These are phyloP conservation scores for Melopsittacus undulatus DNA, from an alignment of 2,797 vertebrate species.

Conservation along the genomic window DNA sequence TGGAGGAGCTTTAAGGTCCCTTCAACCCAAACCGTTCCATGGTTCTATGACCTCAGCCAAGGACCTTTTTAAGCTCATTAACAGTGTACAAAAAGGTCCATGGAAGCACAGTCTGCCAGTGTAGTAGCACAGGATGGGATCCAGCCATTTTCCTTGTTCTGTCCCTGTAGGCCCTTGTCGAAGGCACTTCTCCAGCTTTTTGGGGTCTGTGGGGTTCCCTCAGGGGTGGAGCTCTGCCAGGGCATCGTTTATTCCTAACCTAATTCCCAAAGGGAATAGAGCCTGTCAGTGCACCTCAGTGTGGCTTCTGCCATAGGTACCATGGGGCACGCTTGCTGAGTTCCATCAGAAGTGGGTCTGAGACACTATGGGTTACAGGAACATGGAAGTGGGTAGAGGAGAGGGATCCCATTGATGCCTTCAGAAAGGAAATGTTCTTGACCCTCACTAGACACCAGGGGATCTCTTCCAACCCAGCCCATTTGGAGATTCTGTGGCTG, in stretches of 20 bases:
- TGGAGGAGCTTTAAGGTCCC: too few relatives aligned
- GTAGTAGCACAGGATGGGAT: accelerated
- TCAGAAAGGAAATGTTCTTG: neutral
- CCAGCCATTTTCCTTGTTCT: too few relatives aligned
- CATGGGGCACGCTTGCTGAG: neutral
- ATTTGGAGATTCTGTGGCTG: accelerated
- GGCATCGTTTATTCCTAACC: neutral
- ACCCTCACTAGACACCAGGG: neutral
- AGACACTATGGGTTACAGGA: neutral
- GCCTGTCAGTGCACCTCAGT: accelerated
- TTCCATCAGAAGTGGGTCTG: neutral
- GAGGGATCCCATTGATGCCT: neutral
- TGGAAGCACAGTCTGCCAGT: too few relatives aligned
- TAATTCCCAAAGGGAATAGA: neutral
- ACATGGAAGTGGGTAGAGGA: neutral
- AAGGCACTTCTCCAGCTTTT: too few relatives aligned
- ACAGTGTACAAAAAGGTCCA: too few relatives aligned
- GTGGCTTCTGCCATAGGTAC: neutral
- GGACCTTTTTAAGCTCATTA: too few relatives aligned
- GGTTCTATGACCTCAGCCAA: too few relatives aligned
- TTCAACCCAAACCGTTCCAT: too few relatives aligned
- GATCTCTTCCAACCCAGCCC: neutral
- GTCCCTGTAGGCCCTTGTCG: too few relatives aligned
- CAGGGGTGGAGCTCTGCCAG: neutral
- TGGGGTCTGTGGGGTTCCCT: neutral